Conservation (phyloP, 2,113 vertebrate genomes). For the Microtus oregoni region DNA sequence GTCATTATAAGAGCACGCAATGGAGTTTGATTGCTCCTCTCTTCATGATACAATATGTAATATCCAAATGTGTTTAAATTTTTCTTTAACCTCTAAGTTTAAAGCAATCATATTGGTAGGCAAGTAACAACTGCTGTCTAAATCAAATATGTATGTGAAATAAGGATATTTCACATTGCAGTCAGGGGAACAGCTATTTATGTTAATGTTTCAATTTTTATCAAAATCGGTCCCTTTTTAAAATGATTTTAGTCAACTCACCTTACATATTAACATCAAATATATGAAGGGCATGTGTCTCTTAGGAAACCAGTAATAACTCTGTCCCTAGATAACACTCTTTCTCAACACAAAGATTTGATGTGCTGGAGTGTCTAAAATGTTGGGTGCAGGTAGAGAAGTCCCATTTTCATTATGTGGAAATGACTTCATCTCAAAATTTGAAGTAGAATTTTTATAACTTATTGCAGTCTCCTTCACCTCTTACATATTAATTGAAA, state of each 20-base stretch:
- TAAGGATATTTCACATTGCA: conserved; percentile 56
- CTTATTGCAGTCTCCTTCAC: conserved; percentile 67
- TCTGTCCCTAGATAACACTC: conserved; percentile 40
- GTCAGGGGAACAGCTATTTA: conserved; percentile 57
- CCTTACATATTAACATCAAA: conserved; percentile 71
- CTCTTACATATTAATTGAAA: conserved; percentile 69
- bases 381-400: not conserved
- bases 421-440: conserved; percentile 63
- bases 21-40: not conserved
- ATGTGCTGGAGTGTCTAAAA: conserved; percentile 31
- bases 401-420: conserved; percentile 52
- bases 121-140: conserved; percentile 35
- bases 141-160: conserved; percentile 66
- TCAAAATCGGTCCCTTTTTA: conserved; percentile 51
- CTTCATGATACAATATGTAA: not conserved
- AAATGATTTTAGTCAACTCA: conserved; percentile 62
- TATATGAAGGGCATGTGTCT: conserved; percentile 54
- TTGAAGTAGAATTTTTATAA: conserved; percentile 68
- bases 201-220: conserved; percentile 71
- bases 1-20: not conserved
- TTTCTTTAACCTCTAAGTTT: conserved; percentile 50
- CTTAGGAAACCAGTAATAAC: conserved; percentile 63
- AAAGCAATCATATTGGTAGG: conserved; percentile 20
- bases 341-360: conserved; percentile 42
- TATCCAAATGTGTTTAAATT: conserved; percentile 14